Base-by-base conservation (phyloP, 2,113 vertebrate genomes). In the Acrocephalus arundinaceus region DNA sequence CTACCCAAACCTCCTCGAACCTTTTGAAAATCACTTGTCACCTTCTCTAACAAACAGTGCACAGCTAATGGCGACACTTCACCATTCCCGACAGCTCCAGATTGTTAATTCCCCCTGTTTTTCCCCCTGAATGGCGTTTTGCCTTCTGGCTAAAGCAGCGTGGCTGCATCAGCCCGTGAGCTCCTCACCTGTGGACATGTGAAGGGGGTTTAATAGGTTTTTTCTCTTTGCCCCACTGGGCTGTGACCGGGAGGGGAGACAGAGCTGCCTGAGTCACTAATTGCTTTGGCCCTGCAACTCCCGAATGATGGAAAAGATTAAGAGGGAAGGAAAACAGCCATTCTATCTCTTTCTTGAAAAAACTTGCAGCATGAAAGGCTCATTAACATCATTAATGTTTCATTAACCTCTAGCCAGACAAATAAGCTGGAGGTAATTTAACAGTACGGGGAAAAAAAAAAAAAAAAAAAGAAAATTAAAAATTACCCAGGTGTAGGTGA, bases 351-450 rank as follows among this genome's bases (percentile, higher is more conserved):
- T 98, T 96, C 97, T 97, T 97, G 96, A 91, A 97, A 97, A 98
- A 98, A 96, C 97, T 97, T 95, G 83, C 94, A 89, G 96, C 90
- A 89, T 75, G 94, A 98, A 98, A 98, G 97, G 95, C 97, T 98
- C 97, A 97, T 98, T 98, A 98, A 97, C 97, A 97, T 98, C 98
- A 98, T 98, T 98, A 98, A 97, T 86, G 97, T 98, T 98, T 97
- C 97, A 98, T 98, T 98, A 98, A 98, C 98, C 97, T 98, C 97
- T 97, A 98, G 97, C 95, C 96, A 98, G 97, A 97, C 97, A 98
- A 98, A 98, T 98, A 98, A 96, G 90, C 97, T 93, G 96, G 92
- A 97, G 97, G 97, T 97, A 97, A 98, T 98, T 98, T 97, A 96
- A 95, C 97, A 87, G 94, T 75, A 55, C 55, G 85, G 94, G 96